Evolutionary conservation across 2,113 vertebrate genomes (phyloP), one percentile per base, ranked within the genome.

Genomic region (Sinocyclocheilus rhinocerous): DNA sequence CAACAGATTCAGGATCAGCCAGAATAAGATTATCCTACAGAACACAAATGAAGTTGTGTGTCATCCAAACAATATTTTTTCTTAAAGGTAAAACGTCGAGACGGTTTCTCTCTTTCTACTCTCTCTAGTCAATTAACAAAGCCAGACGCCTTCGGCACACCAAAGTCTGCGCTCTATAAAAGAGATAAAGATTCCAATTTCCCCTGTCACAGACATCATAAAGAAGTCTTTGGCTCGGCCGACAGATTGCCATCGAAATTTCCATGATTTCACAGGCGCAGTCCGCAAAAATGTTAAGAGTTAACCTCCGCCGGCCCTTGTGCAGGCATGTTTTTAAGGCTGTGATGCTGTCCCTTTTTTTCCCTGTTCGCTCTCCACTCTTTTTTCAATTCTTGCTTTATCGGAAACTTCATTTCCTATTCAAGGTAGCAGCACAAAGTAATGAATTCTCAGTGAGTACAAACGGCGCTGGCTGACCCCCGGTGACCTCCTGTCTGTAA

Each of bases 151-250:
- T 89, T 89, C 86, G 73, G 88, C 86, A 92, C 84, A 76, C 79
- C 76, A 88, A 89, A 88, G 63, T 82, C 87, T 76, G 78, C 39
- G 45, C 88, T 86, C 80, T 78, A 24, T 76, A 65, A 55, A 39
- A 69, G 77, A 93, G 86, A 95, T 94, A 94, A 94, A 92, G 83
- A 92, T 91, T 94, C 91, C 92, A 94, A 94, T 94, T 94, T 94
- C 92, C 91, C 92, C 90, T 89, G 87, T 90, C 84, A 42, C 89
- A 91, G 84, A 93, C 90, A 94, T 94, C 90, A 93, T 90, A 93
- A 90, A 86, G 78, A 93, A 89, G 86, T 86, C 86, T 93, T 86
- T 88, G 84, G 86, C 86, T 86, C 55, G 87, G 83, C 86, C 89
- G 59, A 84, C 78, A 91, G 92, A 94, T 91, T 89, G 89, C 88